Evolutionary conservation across 2,888 invertebrate genomes (phyloP).

Genomic region (Notodonta ziczac): DNA sequence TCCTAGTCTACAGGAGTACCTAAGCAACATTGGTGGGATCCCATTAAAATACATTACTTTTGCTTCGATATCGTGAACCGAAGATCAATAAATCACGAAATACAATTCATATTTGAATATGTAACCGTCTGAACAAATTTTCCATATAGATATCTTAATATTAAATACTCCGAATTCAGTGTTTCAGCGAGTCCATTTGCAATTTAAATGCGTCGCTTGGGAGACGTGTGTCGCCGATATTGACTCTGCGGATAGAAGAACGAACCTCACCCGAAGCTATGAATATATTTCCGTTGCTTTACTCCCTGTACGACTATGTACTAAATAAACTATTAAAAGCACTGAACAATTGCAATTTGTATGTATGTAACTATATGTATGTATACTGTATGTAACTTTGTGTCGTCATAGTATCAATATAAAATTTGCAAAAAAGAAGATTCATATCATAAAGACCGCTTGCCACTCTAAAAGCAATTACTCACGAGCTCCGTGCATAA

Average conservation of each 20-base stretch:
- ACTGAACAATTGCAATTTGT: too few species aligned
- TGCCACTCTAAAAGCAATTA: slow-evolving; percentile 18
- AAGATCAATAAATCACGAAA: neutral
- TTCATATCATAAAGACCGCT: slow-evolving; percentile 14
- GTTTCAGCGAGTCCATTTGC: slow-evolving; percentile 63
- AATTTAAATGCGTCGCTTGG: slow-evolving; percentile 64
- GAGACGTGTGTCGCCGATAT: slow-evolving; percentile 63
- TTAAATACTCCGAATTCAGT: slow-evolving; percentile 53
- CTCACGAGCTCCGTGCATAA: slow-evolving; percentile 22
- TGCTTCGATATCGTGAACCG: neutral
- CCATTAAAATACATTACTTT: too few species aligned
- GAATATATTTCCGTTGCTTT: slow-evolving; percentile 36
- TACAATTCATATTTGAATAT: slow-evolving; percentile 6
- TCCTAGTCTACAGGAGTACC: too few species aligned
- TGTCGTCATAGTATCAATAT: neutral
- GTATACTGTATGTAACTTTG: too few species aligned
- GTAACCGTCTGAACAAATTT: slow-evolving; percentile 14
- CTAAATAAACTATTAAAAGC: slow-evolving; percentile 25
- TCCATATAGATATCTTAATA: slow-evolving; percentile 38
- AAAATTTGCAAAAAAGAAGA: slow-evolving; percentile 13
- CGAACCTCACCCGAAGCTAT: slow-evolving; percentile 29
- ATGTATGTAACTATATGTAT: too few species aligned
- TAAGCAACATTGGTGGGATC: too few species aligned
- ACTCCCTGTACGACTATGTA: slow-evolving; percentile 12
- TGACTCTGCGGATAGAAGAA: slow-evolving; percentile 48